Evolutionary conservation across 2,888 invertebrate genomes (phyloP), one percentile per base, ranked within the genome.

Genomic region (Deilephila porcellus): DNA sequence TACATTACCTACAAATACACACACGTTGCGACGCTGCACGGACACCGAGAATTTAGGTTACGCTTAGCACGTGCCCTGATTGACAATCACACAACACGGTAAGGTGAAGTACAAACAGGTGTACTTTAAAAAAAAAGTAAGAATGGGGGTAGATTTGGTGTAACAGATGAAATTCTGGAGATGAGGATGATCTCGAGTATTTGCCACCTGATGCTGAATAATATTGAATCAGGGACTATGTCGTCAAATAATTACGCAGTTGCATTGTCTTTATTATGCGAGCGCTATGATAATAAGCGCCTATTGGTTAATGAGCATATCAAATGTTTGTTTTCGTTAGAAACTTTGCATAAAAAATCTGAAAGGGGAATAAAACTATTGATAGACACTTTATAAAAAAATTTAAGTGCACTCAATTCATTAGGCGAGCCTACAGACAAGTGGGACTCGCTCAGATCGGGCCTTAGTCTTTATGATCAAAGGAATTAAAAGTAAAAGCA

Each of bases 1-100:
- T 81, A 80, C 64, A 80, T 81, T 34, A 78, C 77, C 17, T 80
- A 83, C 76, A 82, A 78, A 60, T 64, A 64, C 64, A 60, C 72
- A 25, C 75, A 53, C 71, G 67, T 71, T 34, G 73, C 70, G n/a
- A 73, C 73, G 11, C 14, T 32, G 34, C 75, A 76, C 59, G 63
- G 67, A 53, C 77, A 76, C 53, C 70, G 76, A 6, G 73, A 77
- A 14, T 74, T 77, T 32, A 75, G 77, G 59, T 72, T 75, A 52
- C 74, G 75, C 45, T 70, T 75, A 60, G 73, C 76, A 70, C 76
- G 75, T 67, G 74, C 71, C 11, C 70, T 76, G 5, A 73, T 76
- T 37, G 72, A 74, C 52, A 76, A 74, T 73, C 71, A 71, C 74
- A 73, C 76, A 37, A 72, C 72, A 29, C 63, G 72, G 53, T 64